Evolutionary conservation across 1,140 invertebrate genomes (phyloP).

Genomic region (Leptinotarsa lineolata): DNA sequence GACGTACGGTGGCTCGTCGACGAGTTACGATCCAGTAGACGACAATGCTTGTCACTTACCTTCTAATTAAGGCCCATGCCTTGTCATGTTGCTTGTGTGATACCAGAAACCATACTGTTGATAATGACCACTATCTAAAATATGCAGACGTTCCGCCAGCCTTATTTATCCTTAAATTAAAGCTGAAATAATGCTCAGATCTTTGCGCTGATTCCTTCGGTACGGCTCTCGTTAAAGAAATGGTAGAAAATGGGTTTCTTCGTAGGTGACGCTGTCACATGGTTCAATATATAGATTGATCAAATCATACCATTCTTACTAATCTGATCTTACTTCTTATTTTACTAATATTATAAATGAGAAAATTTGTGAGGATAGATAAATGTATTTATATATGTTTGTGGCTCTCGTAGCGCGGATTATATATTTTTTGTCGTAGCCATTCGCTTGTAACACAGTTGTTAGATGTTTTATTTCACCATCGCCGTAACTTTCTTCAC

Average conservation of each 20-base stretch:
- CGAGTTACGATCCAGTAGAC: slow-evolving; percentile 3
- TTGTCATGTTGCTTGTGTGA: slow-evolving; percentile 20
- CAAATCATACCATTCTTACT: no score
- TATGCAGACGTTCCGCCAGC: slow-evolving; percentile 16
- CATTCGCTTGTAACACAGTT: no score
- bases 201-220: slow-evolving; percentile 13
- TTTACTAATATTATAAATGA: no score
- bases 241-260: not conserved
- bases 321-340: no score
- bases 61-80: slow-evolving; percentile 19
- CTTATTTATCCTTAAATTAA: slow-evolving; percentile 23
- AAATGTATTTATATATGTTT: no score
- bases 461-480: no score
- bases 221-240: not conserved
- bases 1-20: slow-evolving; percentile 15
- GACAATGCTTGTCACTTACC: slow-evolving; percentile 22
- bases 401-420: no score
- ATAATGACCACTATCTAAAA: slow-evolving; percentile 21
- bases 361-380: no score
- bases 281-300: no score
- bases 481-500: no score
- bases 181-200: slow-evolving; percentile 20
- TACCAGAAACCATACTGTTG: slow-evolving; percentile 23
- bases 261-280: no score
- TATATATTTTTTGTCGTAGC: no score